Base-by-base conservation (phyloP, 2,797 vertebrate species). In the Thaleichthys pacificus region DNA sequence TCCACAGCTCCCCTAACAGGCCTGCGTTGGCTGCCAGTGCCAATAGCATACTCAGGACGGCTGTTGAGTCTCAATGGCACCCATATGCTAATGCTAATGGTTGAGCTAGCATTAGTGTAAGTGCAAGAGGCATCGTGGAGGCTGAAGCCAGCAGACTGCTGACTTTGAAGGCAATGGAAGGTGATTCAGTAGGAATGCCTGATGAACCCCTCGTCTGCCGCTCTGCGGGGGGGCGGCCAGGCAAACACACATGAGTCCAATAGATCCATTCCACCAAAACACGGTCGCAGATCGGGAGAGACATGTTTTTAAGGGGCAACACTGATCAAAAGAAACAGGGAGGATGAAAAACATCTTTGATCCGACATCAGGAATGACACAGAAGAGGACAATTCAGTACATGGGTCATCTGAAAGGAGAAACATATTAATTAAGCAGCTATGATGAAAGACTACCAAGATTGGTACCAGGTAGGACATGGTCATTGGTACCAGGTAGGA, bases 161-260 rank as follows among this genome's bases (percentile, higher is more conserved):
- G 60, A 73, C 70, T 75, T 66, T 76, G 67, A 75, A 77, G 63
- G 57, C 61, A 22, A 62, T 65, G 70, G 66, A 64, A 71, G 77
- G 66, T 72, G 74, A 77, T 60, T 77, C 66, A 74, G 68, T 51
- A 42, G 66, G 71, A 64, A 61, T 42, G 22, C 38, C 62, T 68
- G 57, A 73, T 68, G 64, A 68, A 79, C 69, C 68, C 9, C 66
- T 74, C 58, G 67, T 69, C 66, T 51, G 28, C 35, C 32, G 24
- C 62, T 51, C 72, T 56, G 69, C 66, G 63, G 69, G 77, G 69
- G 26, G 68, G 65, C 61, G 64, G 67, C 71, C 71, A 22, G 76
- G 61, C 66, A n/a, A 69, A 73, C 66, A 72, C 35, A 61, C 51
- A 72, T 38, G 60, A 74, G 72, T 73, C 75, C 73, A 54, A 80